Percentiles rank a stretch among this genome's conserved stretches.
Evolutionary conservation across 2,888 invertebrate genomes (phyloP).

Genomic region (Apodemia duryi): DNA sequence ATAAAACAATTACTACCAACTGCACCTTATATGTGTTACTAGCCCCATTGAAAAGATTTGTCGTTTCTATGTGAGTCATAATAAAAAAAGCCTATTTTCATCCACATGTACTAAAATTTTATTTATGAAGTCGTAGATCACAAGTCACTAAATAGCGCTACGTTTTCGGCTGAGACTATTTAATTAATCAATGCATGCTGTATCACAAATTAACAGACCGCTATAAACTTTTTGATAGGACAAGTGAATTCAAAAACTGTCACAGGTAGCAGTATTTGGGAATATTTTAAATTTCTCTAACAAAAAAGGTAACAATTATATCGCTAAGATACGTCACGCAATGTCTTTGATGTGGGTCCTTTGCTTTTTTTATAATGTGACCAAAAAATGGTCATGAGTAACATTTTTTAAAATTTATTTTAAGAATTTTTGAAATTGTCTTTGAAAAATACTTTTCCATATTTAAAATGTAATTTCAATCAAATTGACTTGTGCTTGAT

Average conservation of each 20-base stretch:
- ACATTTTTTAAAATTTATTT: conserved; percentile 15
- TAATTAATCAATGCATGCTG: conserved; percentile 59
- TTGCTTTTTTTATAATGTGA: conserved; percentile 17
- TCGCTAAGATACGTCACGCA: conserved; percentile 25
- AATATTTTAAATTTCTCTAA: conserved; percentile 51
- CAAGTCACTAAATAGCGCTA: background rate
- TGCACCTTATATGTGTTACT: too few species aligned
- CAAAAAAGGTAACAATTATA: conserved; percentile 55
- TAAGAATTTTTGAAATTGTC: conserved; percentile 18
- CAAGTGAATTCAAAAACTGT: conserved; percentile 70
- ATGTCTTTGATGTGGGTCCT: conserved; percentile 20
- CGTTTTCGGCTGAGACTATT: conserved; percentile 34
- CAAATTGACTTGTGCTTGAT: conserved; percentile 22
- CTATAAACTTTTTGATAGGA: conserved; percentile 65
- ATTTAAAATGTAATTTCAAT: conserved; percentile 22
- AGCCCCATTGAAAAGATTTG: background rate
- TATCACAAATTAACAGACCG: conserved; percentile 57
- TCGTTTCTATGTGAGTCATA: background rate
- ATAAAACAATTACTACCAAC: too few species aligned
- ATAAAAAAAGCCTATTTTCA: background rate
- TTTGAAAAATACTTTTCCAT: conserved; percentile 16
- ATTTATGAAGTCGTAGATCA: background rate
- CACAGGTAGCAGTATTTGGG: conserved; percentile 57
- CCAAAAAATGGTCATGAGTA: conserved; percentile 1
- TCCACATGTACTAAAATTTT: background rate